These are phyloP conservation scores for Megaceryle torquata DNA, from an alignment of 2,113 vertebrate species.

Conservation along the genomic window DNA sequence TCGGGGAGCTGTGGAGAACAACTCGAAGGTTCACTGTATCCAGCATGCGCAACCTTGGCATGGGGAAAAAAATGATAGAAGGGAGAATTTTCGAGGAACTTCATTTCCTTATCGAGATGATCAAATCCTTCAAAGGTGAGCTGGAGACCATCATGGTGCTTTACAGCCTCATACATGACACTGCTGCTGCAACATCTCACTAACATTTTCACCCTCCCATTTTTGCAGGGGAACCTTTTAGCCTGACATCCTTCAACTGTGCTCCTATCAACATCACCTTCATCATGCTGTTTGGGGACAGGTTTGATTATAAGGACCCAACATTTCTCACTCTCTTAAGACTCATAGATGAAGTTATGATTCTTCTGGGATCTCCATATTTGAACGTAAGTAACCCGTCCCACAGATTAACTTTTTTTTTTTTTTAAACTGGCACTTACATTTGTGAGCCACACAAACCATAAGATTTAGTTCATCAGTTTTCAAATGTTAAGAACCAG, in stretches of 20 bases:
- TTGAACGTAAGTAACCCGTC: conserved; percentile 65
- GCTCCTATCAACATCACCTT: conserved; percentile 78
- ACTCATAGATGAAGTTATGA: conserved; percentile 77
- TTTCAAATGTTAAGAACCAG: neutral
- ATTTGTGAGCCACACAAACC: neutral
- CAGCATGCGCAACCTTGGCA: conserved; percentile 72
- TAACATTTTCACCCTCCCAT: neutral
- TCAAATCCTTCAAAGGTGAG: conserved; percentile 75
- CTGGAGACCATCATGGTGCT: accelerated
- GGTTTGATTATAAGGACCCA: conserved; percentile 74
- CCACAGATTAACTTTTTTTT: neutral
- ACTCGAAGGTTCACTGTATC: conserved; percentile 70
- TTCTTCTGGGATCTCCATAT: conserved; percentile 71
- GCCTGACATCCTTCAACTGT: conserved; percentile 63
- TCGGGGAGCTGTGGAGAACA: conserved; percentile 68
- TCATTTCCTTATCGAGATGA: conserved; percentile 49
- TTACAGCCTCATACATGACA: accelerated
- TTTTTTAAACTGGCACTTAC: neutral
- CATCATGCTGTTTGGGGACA: conserved; percentile 70
- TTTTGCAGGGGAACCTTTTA: conserved; percentile 65
- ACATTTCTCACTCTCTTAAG: conserved; percentile 68
- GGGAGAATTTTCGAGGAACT: conserved; percentile 69
- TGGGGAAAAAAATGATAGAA: conserved; percentile 60
- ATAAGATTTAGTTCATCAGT: neutral
- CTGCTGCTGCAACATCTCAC: neutral